phyloP scores from a whole-genome alignment of 1,140 invertebrate genomes.

The Drosophila parabipectinata region DNA sequence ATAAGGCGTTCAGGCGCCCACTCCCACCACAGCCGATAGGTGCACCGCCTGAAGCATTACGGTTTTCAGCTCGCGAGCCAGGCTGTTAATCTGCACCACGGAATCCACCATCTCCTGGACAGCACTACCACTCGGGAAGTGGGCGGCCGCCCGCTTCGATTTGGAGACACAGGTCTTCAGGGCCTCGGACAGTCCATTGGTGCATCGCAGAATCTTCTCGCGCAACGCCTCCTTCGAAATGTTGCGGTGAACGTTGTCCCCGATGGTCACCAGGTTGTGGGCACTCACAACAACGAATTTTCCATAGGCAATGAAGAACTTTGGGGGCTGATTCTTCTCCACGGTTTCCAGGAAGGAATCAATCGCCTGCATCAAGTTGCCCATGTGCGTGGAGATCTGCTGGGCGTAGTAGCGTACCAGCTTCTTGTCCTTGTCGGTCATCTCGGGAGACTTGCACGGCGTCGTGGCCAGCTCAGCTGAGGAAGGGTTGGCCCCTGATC shows the following conservation, averaged over 20 bases:
- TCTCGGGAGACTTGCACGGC: constrained; percentile 80
- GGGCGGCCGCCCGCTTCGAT: constrained; percentile 94
- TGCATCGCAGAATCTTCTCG: constrained; percentile 90
- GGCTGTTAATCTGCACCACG: constrained; percentile 91
- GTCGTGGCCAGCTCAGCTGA: constrained; percentile 84
- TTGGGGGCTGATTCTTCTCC: constrained; percentile 96
- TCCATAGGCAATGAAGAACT: constrained; percentile 95
- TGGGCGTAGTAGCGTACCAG: constrained; percentile 93
- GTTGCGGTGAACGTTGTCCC: constrained; percentile 94
- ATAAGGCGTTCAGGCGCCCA: constrained; percentile 41
- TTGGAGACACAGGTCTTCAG: constrained; percentile 93
- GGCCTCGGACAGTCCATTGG: constrained; percentile 93
- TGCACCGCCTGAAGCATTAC: constrained; percentile 86
- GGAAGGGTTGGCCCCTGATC: constrained; percentile 46
- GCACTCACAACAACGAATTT: constrained; percentile 97
- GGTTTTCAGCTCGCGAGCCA: constrained; percentile 90
- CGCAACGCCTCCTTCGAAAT: constrained; percentile 89
- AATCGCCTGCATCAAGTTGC: constrained; percentile 93
- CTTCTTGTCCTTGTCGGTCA: constrained; percentile 92
- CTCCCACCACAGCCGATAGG: constrained; percentile 52
- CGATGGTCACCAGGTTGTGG: constrained; percentile 96
- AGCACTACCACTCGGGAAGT: constrained; percentile 94
- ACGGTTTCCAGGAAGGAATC: constrained; percentile 96
- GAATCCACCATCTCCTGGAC: constrained; percentile 97
- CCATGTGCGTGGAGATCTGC: constrained; percentile 92